phyloP scores from a whole-genome alignment of 2,888 invertebrate genomes.

The Mesorhabditis sp. region DNA sequence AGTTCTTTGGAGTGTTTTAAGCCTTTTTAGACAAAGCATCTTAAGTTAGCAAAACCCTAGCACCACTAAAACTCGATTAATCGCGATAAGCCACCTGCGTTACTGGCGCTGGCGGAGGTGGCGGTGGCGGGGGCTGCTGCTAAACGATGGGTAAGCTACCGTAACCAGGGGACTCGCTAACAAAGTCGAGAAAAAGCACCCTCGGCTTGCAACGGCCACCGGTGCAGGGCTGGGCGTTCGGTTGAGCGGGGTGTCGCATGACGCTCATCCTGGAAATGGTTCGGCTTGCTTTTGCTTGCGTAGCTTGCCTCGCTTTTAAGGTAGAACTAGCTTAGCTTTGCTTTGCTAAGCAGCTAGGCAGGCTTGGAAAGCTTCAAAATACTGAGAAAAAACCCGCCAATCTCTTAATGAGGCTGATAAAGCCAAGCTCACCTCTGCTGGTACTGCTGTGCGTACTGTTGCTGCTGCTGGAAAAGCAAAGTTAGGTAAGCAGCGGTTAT shows the following conservation, averaged over 20 bases:
- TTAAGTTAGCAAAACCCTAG: neutral
- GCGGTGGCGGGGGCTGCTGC: neutral
- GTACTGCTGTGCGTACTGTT: constrained; percentile 34
- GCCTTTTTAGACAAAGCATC: neutral
- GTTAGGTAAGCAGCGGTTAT: neutral
- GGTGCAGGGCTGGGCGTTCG: constrained; percentile 41
- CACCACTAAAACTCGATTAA: neutral
- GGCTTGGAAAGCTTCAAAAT: no score
- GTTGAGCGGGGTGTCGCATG: constrained; percentile 42
- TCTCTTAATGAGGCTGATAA: neutral
- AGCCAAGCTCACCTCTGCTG: constrained; percentile 22
- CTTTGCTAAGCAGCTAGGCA: no score
- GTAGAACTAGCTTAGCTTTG: no score
- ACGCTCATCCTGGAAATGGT: neutral
- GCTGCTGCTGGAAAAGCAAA: constrained; percentile 14
- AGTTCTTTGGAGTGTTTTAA: no score
- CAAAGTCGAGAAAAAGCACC: neutral
- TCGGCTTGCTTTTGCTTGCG: no score
- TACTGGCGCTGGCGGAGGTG: constrained; percentile 2
- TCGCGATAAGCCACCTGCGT: neutral
- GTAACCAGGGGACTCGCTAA: neutral
- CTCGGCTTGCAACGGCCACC: constrained; percentile 31
- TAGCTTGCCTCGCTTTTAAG: no score
- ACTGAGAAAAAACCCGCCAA: no score
- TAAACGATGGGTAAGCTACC: neutral